A percentile compares a stretch with the other conserved stretches of the same genome.
Evolutionary conservation across 1,140 invertebrate species (phyloP).

Genomic region (Heliconius nattereri): DNA sequence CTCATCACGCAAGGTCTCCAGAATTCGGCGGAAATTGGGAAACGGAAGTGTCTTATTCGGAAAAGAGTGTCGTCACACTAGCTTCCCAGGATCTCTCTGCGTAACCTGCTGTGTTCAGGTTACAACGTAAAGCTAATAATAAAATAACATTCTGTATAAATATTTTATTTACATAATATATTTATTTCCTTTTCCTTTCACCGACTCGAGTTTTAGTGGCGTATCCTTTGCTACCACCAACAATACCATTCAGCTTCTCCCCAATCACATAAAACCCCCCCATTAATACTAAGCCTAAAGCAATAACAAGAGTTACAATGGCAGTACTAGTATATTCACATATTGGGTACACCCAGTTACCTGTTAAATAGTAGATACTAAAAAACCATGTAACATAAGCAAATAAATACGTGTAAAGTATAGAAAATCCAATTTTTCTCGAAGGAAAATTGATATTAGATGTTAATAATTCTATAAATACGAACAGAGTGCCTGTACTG

Average conservation of each 20-base stretch:
- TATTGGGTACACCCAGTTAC: conserved; percentile 68
- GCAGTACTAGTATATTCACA: conserved; percentile 86
- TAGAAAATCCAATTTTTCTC: conserved; percentile 80
- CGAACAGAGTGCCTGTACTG: conserved; percentile 88
- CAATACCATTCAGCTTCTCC: conserved; percentile 83
- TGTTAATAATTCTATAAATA: background rate
- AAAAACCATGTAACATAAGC: conserved; percentile 87
- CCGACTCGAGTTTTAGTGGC: background rate
- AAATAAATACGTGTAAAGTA: conserved; percentile 82
- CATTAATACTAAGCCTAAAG: conserved; percentile 76
- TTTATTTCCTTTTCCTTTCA: conserved; percentile 14
- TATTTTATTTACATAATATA: background rate
- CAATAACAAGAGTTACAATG: conserved; percentile 86
- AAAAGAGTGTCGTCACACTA: too few relatives aligned
- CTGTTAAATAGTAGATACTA: conserved; percentile 80
- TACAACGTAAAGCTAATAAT: too few relatives aligned
- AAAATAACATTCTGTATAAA: too few relatives aligned
- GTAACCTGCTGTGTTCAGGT: too few relatives aligned
- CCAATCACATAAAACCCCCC: conserved; percentile 85
- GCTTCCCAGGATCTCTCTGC: too few relatives aligned
- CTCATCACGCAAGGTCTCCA: too few relatives aligned
- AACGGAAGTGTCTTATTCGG: too few relatives aligned
- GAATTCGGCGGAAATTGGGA: too few relatives aligned
- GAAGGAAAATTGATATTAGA: conserved; percentile 84
- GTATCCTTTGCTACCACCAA: background rate